Evolutionary conservation across 2,113 vertebrate genomes (phyloP), one percentile per base, ranked within the genome.

Genomic region (Tychaedon coryphoeus): DNA sequence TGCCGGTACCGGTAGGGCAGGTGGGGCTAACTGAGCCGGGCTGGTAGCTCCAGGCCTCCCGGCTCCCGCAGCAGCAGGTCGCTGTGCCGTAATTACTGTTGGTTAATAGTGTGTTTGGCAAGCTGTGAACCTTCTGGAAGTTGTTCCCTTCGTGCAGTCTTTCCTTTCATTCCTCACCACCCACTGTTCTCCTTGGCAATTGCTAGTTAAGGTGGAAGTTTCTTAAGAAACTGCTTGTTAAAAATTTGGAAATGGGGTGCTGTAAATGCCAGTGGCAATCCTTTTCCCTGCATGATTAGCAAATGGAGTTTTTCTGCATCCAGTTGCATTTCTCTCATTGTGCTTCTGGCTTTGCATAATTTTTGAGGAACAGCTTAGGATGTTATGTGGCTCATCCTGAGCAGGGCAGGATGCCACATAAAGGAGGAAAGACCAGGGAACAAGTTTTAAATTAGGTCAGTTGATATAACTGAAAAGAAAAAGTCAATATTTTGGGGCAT

Each of bases 201-300:
- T 86, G 81, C 64, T 70, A 86, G 86, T 86, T 96, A 86, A 96
- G 85, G 88, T 91, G 82, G 86, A 96, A 88, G 71, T 76, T 92
- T 95, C 95, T 96, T 74, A 74, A 96, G 90, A 96, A 94, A 79
- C 64, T 82, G 56, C 81, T 88, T 40, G 82, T 96, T 95, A 95
- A 83, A 82, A 28, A 26, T 90, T 86, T 80, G 92, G 95, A 94
- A 96, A 94, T 16, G 56, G 14, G 64, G 34, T 51, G 51, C 71
- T 92, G 87, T 76, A 71, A 2, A 0, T 75, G 64, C 92, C 82
- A 36, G 40, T 25, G 56, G 85, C 14, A 6, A 79, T 83, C 74
- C 10, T 90, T 96, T 95, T 93, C 75, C 80, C 56, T 25, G 26
- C 29, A 84, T 50, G 50, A 90, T 90, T 70, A 91, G 47, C 81